Conservation (phyloP, 2,888 invertebrate genomes). For the Drosophila flavopinicola region DNA sequence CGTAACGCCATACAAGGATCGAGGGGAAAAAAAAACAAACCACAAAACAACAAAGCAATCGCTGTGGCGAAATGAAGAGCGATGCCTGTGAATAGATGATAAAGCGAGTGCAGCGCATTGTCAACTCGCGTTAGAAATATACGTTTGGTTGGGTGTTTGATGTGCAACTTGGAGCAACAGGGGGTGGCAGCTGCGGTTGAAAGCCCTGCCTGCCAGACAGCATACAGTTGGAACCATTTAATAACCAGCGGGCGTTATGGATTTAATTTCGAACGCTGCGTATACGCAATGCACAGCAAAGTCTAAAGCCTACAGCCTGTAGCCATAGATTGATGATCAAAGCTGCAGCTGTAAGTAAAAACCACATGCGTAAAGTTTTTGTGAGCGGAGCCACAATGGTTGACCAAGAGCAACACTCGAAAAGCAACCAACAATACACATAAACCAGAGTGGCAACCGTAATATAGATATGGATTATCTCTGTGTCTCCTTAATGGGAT, state of each 20-base stretch:
- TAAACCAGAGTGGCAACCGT: too few species aligned
- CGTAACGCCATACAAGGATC: conserved; percentile 31
- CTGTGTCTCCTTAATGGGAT: background rate
- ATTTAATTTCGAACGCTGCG: conserved; percentile 16
- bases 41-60: conserved; percentile 30
- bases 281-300: conserved; percentile 11
- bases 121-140: conserved; percentile 27
- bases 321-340: background rate
- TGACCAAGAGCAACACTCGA: background rate
- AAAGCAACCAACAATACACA: background rate
- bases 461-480: background rate
- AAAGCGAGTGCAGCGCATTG: conserved; percentile 43
- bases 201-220: conserved; percentile 1
- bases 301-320: background rate
- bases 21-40: conserved; percentile 5
- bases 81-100: conserved; percentile 46
- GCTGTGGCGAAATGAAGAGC: conserved; percentile 44
- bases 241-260: conserved; percentile 33
- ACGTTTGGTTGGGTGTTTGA: background rate
- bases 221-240: conserved; percentile 18
- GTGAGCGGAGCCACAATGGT: conserved; percentile 2
- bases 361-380: conserved; percentile 10
- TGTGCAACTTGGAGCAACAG: conserved; percentile 7
- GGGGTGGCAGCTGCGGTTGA: conserved; percentile 9
- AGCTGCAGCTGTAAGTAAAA: background rate